Percentiles rank a stretch among this genome's conserved stretches.
Evolutionary conservation across 2,113 vertebrate genomes (phyloP).

Genomic region (Micronycteris hirsuta): DNA sequence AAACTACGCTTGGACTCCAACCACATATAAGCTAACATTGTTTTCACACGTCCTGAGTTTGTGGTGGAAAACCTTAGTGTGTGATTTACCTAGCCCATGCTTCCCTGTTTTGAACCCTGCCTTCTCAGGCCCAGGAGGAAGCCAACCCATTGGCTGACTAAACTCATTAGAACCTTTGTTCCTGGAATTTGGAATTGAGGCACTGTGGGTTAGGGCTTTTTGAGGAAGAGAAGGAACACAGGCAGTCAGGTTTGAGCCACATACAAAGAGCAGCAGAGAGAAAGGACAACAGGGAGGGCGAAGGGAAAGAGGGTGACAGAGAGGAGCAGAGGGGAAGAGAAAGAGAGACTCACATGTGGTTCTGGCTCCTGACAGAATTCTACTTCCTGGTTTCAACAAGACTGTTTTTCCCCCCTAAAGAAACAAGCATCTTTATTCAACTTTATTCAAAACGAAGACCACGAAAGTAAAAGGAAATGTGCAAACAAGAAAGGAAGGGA

Average conservation of each 20-base stretch:
- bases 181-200: neutral
- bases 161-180: neutral
- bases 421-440: neutral
- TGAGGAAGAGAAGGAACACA: neutral
- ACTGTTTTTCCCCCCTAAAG: neutral
- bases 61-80: neutral
- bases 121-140: neutral
- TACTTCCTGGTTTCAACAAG: neutral
- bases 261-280: neutral
- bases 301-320: neutral
- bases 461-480: neutral
- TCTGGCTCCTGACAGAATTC: neutral
- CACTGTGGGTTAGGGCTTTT: neutral
- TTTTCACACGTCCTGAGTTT: neutral
- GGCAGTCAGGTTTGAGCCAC: neutral
- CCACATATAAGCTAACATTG: neutral
- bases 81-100: neutral
- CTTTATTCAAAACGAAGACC: conserved; percentile 24
- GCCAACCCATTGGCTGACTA: neutral
- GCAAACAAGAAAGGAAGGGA: neutral
- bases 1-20: neutral
- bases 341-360: neutral
- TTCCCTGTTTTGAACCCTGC: neutral
- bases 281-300: neutral
- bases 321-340: neutral